Evolutionary conservation across 1,140 invertebrate genomes (phyloP).

Genomic region (Eupristina koningsbergeri): DNA sequence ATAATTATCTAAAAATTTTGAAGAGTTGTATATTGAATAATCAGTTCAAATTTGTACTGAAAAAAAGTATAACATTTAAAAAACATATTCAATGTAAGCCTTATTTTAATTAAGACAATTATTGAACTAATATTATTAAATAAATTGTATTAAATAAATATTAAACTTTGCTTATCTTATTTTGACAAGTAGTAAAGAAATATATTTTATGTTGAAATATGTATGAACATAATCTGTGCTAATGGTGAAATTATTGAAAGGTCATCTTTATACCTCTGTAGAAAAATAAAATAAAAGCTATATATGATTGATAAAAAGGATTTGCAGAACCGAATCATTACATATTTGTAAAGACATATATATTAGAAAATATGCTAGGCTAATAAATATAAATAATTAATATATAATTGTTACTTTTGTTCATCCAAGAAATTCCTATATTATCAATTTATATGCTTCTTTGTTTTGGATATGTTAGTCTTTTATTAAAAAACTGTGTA

Average conservation of each 20-base stretch:
- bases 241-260: conserved; percentile 43
- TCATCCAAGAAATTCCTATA: neutral
- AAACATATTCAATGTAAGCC: neutral
- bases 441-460: neutral
- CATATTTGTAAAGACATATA: conserved; percentile 69
- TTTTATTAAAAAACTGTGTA: too few species aligned
- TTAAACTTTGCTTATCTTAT: conserved; percentile 7
- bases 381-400: conserved; percentile 64
- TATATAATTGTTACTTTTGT: conserved; percentile 42
- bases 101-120: conserved; percentile 4
- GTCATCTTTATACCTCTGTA: conserved; percentile 61
- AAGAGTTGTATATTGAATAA: too few species aligned
- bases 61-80: too few species aligned
- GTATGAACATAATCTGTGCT: conserved; percentile 49
- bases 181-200: conserved; percentile 34
- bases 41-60: too few species aligned
- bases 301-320: conserved; percentile 58
- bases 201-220: conserved; percentile 51
- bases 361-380: conserved; percentile 62
- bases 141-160: conserved; percentile 15
- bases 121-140: neutral
- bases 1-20: too few species aligned
- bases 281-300: conserved; percentile 53
- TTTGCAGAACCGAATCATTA: conserved; percentile 67
- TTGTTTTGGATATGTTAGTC: neutral